phyloP scores from a whole-genome alignment of 1,140 invertebrate species.

The Calephelis virginiensis region DNA sequence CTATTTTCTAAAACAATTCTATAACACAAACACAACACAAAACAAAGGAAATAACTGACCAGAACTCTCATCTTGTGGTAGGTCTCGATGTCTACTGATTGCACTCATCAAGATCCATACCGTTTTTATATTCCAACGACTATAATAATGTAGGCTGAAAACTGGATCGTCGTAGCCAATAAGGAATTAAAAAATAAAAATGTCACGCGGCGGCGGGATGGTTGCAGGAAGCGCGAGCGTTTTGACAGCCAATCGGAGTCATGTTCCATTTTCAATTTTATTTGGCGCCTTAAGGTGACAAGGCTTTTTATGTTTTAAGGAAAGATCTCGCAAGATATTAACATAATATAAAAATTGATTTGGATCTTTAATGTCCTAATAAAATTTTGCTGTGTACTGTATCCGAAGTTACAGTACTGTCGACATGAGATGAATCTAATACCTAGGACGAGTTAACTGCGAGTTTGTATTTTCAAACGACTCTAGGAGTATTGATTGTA shows the following conservation, averaged over 20 bases:
- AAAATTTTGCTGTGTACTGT: too few relatives aligned
- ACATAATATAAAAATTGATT: too few relatives aligned
- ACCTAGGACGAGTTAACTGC: too few relatives aligned
- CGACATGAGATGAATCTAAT: too few relatives aligned
- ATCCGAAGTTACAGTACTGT: too few relatives aligned
- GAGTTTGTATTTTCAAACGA: too few relatives aligned
- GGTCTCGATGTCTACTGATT: slow-evolving; percentile 64
- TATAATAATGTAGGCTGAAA: slow-evolving; percentile 36
- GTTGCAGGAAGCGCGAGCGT: slow-evolving; percentile 65
- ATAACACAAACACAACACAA: slow-evolving; percentile 14
- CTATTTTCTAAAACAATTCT: background rate
- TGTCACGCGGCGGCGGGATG: slow-evolving; percentile 46
- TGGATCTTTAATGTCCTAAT: too few relatives aligned
- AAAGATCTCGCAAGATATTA: background rate
- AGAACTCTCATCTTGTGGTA: slow-evolving; percentile 67
- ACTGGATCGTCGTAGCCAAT: slow-evolving; percentile 41
- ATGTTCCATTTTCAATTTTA: slow-evolving; percentile 31
- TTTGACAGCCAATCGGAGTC: slow-evolving; percentile 47
- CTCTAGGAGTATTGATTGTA: too few relatives aligned
- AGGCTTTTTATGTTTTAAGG: background rate
- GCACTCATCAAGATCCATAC: slow-evolving; percentile 38
- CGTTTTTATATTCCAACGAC: slow-evolving; percentile 56
- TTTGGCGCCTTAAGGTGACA: slow-evolving; percentile 27
- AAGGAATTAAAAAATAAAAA: slow-evolving; percentile 53
- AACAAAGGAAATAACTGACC: slow-evolving; percentile 48